A percentile compares a stretch with the other conserved stretches of the same genome.
These are phyloP conservation scores for Chauna torquata DNA, from an alignment of 2,113 vertebrate species.

Conservation along the genomic window DNA sequence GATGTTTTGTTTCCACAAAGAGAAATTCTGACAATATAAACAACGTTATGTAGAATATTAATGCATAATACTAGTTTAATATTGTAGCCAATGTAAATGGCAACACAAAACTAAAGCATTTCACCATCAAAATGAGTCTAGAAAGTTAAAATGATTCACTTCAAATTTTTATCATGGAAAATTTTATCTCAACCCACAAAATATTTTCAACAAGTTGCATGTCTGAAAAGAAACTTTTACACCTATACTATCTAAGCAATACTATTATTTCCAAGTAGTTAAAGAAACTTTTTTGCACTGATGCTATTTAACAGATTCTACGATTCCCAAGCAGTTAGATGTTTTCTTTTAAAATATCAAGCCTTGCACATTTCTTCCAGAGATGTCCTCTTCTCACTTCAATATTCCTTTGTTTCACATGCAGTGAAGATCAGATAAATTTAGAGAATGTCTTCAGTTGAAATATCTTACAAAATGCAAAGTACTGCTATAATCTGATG, in stretches of 20 bases:
- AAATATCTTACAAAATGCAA: conserved; percentile 34
- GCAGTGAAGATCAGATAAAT: neutral
- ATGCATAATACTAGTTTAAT: neutral
- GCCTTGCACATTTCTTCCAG: neutral
- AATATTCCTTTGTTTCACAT: neutral
- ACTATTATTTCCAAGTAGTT: neutral
- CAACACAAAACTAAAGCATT: neutral
- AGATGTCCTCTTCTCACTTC: neutral
- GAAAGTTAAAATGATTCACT: neutral
- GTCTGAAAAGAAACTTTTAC: neutral
- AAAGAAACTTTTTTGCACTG: neutral
- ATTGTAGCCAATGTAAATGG: neutral
- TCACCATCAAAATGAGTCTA: neutral
- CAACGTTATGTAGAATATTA: neutral
- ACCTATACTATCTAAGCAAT: neutral
- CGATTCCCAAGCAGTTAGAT: neutral
- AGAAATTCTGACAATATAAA: neutral
- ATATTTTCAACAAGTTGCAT: neutral
- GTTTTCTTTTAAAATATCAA: neutral
- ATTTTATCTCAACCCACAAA: neutral
- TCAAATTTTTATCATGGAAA: neutral
- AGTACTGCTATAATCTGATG: conserved; percentile 30
- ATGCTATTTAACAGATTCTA: neutral
- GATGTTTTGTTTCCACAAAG: neutral
- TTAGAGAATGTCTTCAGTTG: neutral